Evolutionary conservation across 2,113 vertebrate species (phyloP), one percentile per base, ranked within the genome.

Genomic region (Sisor rabdophorus): DNA sequence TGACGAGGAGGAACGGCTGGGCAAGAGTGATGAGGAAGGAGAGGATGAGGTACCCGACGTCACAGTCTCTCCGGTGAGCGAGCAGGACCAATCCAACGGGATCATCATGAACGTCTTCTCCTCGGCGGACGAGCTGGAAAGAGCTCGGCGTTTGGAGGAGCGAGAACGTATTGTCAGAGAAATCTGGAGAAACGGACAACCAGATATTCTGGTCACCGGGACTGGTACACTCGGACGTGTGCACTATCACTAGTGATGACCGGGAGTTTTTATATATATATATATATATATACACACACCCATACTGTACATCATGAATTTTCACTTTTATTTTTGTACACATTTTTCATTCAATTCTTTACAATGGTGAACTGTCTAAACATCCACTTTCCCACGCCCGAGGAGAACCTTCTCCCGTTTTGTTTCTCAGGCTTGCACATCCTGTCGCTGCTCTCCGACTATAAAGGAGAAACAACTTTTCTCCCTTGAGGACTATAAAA

Each of bases 101-200:
- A 90, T 92, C 0, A 84, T 94, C 70, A 65, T 95, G n/a, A 94
- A 96, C 0, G 97, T 98, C 75, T 98, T 99, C n/a, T 85, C 93
- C 0, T 98, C 96, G 0, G 95, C 93, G 0, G 96, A 98, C 87
- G 96, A 98, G 89, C 92, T 98, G 84, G 96, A 96, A 86, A 91
- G 94, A 81, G 97, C 97, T 0, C 91, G 98, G 52, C 89, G 95
- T 1, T 88, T 99, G 88, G 96, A 99, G 90, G 95, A 99, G 84
- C 90, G 96, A 0, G 97, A 98, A 67, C 89, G 95, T 20, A 98
- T 98, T 83, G 90, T 98, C 79, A 89, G 95, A 22, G 97, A 99
- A 87, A 99, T 99, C 87, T 99, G 97, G 97, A 95, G 97, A 79
- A 99, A 96, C 0, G 96, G 96, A 70, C 96, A 98, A 88, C 96